Conservation (phyloP, 2,113 vertebrate genomes). For the Corythornis madagascariensis region DNA sequence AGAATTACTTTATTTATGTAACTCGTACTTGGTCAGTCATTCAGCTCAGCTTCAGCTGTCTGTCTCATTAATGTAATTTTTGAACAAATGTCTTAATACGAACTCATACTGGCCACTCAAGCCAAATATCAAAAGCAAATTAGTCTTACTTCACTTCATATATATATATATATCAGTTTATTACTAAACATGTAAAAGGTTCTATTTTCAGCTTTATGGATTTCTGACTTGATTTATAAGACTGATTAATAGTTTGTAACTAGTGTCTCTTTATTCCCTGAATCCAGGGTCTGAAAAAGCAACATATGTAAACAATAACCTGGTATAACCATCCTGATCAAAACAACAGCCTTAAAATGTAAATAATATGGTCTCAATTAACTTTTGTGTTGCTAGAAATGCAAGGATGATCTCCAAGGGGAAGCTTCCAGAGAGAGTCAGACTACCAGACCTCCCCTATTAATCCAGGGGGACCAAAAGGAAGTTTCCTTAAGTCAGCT, state of each 20-base stretch:
- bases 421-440: background rate
- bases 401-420: background rate
- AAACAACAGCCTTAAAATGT: background rate
- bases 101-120: background rate
- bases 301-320: background rate
- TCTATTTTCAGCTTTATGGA: background rate
- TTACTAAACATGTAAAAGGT: background rate
- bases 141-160: background rate
- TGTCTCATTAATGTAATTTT: background rate
- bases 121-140: background rate
- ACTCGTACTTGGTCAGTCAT: background rate
- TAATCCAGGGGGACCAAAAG: background rate
- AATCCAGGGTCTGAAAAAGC: background rate
- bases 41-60: background rate
- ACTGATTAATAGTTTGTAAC: background rate
- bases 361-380: background rate
- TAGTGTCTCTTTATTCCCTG: background rate
- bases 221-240: background rate
- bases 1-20: background rate
- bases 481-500: background rate
- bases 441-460: background rate
- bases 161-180: background rate
- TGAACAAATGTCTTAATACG: background rate
- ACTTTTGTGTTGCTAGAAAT: background rate
- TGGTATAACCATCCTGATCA: background rate